Conservation (phyloP, 2,888 invertebrate genomes). For the Helobdella robusta region DNA sequence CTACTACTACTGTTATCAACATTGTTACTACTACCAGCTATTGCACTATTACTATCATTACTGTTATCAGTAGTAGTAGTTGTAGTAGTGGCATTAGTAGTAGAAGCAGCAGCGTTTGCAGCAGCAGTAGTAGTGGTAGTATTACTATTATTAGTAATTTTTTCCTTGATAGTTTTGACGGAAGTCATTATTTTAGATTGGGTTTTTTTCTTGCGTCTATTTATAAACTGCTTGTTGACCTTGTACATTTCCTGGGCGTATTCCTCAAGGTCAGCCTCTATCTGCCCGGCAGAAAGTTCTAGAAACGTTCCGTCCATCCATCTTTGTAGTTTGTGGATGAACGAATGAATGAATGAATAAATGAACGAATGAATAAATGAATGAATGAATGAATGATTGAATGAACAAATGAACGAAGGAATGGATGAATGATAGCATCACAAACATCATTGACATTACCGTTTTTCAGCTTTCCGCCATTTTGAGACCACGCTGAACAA, state of each 20-base stretch:
- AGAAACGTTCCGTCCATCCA: conserved; percentile 90
- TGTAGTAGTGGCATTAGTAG: no score
- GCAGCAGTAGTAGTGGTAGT: no score
- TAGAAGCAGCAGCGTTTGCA: no score
- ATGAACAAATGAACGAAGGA: no score
- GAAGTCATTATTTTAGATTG: conserved; percentile 42
- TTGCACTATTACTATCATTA: no score
- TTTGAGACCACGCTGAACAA: conserved; percentile 56
- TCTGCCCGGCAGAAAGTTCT: conserved; percentile 66
- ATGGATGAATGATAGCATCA: neutral
- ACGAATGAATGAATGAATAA: no score
- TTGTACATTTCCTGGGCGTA: conserved; percentile 66
- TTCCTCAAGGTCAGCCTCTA: conserved; percentile 71
- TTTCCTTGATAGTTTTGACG: conserved; percentile 46
- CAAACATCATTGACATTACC: conserved; percentile 39
- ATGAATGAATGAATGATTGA: no score
- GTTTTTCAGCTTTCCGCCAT: conserved; percentile 71
- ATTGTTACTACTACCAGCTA: no score
- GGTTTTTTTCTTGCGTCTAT: conserved; percentile 45
- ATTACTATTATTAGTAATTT: conserved; percentile 23
- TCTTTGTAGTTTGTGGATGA: no score
- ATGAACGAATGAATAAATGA: no score
- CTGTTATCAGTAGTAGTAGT: no score
- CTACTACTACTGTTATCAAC: no score
- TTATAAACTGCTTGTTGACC: conserved; percentile 60